Base-by-base conservation (phyloP, 37 sponge, comb jelly and placozoan species). In the Chondrilla cf. caribensis region DNA sequence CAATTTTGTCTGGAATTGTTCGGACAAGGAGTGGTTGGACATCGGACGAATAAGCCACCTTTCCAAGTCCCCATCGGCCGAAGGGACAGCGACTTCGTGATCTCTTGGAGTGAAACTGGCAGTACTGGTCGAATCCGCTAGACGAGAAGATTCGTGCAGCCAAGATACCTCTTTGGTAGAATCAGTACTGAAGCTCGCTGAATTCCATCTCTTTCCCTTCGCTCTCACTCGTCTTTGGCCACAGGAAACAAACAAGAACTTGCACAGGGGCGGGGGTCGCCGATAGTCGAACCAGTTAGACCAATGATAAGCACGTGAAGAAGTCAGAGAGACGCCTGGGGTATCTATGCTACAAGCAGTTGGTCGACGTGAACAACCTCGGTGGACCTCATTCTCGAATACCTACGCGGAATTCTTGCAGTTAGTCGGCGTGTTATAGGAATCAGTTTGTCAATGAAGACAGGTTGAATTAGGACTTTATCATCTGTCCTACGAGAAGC, bases 341-440 rank as follows among this genome's bases (percentile, higher is more conserved):
- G 22, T n/a, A n/a, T n/a, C n/a, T n/a, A n/a, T n/a, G n/a, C n/a
- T 73, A 73, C 44, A 73, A 73, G 44, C 76, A 73, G 25, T 37
- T 73, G 43, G 24, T 40, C n/a, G 19, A 3, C 19, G 43, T 73
- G 17, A 73, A 73, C 41, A 73, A 38, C 40, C 21, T 73, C 8
- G 44, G 44, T 6, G 76, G 76, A 73, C 42, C 43, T 36, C 76
- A 19, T 11, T 39, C 25, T 39, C 38, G 41, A 42, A 80, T 8
- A 39, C 84, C 38, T 88, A 88, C 43, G 89, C 89, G 0, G 70
- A 89, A 55, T 89, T 89, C 41, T 58, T 84, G 11, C 84, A 80
- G 85, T 89, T 9, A 38, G 64, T 64, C n/a, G 37, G 3, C n/a
- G 42, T 36, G 9, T 19, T 62, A 22, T 6, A 22, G n/a, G n/a